Evolutionary conservation across 2,888 invertebrate genomes (phyloP).

Genomic region (Pherbina coryleti): DNA sequence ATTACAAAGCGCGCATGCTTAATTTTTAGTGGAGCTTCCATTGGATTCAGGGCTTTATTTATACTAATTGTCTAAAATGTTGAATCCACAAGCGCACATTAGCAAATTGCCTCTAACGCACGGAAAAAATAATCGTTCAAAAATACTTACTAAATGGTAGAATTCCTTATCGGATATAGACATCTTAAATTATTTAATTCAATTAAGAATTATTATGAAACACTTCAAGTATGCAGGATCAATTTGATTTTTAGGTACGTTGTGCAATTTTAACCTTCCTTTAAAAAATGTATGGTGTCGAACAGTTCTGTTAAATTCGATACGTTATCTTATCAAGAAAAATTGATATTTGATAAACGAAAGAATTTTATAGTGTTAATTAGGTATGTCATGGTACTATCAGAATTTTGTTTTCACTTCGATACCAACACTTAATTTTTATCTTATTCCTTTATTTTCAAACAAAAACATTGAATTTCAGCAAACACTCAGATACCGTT

Average conservation of each 20-base stretch:
- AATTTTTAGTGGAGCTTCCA: slow-evolving; percentile 95
- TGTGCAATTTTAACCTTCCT: neutral
- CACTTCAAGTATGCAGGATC: neutral
- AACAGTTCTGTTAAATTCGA: neutral
- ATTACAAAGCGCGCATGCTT: slow-evolving; percentile 98
- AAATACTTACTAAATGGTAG: slow-evolving; percentile 1
- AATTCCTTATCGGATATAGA: slow-evolving; percentile 24
- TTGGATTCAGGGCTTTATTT: slow-evolving; percentile 91
- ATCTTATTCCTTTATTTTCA: neutral
- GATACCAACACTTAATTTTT: too few species aligned
- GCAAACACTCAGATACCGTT: too few species aligned
- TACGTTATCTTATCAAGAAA: too few species aligned
- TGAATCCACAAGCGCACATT: slow-evolving; percentile 70
- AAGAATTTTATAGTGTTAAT: too few species aligned
- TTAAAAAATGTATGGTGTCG: neutral
- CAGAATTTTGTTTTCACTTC: too few species aligned
- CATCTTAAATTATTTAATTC: neutral
- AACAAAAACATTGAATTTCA: neutral
- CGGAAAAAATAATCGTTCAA: neutral
- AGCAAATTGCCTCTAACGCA: neutral
- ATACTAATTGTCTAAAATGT: slow-evolving; percentile 81
- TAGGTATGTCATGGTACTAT: too few species aligned
- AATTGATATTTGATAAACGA: too few species aligned
- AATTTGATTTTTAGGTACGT: neutral
- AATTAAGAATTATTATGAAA: neutral